Evolutionary conservation across 2,113 vertebrate species (phyloP), one percentile per base, ranked within the genome.

Genomic region (Seriola aureovittata): DNA sequence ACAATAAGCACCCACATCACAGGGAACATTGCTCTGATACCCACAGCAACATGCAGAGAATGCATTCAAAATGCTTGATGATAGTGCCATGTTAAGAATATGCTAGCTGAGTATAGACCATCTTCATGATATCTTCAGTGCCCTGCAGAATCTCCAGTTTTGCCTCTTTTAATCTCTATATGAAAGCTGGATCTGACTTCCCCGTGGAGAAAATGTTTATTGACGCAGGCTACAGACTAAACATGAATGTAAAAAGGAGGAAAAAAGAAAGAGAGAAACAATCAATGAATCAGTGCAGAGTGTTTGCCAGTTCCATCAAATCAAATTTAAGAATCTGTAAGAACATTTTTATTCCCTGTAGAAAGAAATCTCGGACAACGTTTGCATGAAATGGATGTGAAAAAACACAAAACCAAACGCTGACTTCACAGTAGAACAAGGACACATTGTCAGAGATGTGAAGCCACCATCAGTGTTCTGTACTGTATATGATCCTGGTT

Each of bases 71-170:
- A 86, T 74, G 75, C 86, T 80, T 76, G 17, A 78, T 63, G 77
- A 50, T 57, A 32, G 11, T 62, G 59, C 29, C 54, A 80, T 86
- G 69, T 87, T 77, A 17, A 40, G 38, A 79, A 78, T 70, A 62
- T 70, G 80, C 55, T 32, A 68, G 12, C 58, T 66, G 46, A 63
- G 19, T 29, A 36, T 29, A 52, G 46, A 70, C 25, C 60, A 66
- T 60, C 34, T 67, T 88, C 73, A 81, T 75, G 71, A 89, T 80
- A 88, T 84, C 77, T 83, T 88, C 91, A 87, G 91, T 87, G 84
- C 54, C 82, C 75, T 83, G 78, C 73, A 88, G 79, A 89, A 78
- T 81, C 70, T 84, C 63, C 62, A 74, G 23, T 67, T 75, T 54
- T 62, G 36, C 19, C 4, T 50, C 40, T 74, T 60, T 5, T 59